Conservation (phyloP, 2,113 vertebrate species). For the Synodontis membranacea region DNA sequence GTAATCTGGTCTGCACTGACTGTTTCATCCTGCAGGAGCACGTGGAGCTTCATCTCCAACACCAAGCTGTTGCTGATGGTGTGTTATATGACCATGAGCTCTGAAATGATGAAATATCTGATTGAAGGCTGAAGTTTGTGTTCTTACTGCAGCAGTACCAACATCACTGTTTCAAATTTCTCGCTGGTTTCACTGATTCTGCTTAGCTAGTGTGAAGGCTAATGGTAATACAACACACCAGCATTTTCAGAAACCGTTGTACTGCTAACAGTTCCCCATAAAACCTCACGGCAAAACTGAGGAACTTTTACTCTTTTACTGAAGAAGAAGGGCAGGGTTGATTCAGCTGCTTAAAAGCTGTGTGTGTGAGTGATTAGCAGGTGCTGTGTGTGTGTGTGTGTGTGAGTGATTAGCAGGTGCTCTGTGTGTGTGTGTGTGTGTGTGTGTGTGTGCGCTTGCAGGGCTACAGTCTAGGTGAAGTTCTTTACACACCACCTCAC, state of each 20-base stretch:
- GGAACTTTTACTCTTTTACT: background rate
- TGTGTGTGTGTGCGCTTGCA: constrained; percentile 78
- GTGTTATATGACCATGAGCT: background rate
- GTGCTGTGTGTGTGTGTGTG: constrained; percentile 74
- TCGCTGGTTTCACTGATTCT: background rate
- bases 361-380: constrained; percentile 40
- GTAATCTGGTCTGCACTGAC: constrained; percentile 74
- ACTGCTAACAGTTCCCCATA: background rate
- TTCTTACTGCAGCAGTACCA: background rate
- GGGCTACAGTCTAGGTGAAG: too few species aligned
- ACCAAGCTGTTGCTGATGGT: constrained; percentile 56
- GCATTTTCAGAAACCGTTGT: background rate
- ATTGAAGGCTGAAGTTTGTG: background rate
- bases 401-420: constrained; percentile 67
- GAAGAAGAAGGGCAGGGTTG: background rate
- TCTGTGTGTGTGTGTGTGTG: constrained; percentile 80
- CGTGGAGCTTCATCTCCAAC: constrained; percentile 71
- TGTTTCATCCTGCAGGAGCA: constrained; percentile 68
- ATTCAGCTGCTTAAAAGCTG: background rate
- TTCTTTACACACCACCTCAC: background rate
- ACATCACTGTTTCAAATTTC: background rate
- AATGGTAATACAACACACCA: background rate
- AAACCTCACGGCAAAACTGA: background rate
- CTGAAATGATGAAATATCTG: background rate
- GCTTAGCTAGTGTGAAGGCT: background rate